Percentiles rank a stretch among this genome's conserved stretches.
These are phyloP conservation scores for Arvicanthis niloticus DNA, from an alignment of 2,113 vertebrate species.

Conservation along the genomic window DNA sequence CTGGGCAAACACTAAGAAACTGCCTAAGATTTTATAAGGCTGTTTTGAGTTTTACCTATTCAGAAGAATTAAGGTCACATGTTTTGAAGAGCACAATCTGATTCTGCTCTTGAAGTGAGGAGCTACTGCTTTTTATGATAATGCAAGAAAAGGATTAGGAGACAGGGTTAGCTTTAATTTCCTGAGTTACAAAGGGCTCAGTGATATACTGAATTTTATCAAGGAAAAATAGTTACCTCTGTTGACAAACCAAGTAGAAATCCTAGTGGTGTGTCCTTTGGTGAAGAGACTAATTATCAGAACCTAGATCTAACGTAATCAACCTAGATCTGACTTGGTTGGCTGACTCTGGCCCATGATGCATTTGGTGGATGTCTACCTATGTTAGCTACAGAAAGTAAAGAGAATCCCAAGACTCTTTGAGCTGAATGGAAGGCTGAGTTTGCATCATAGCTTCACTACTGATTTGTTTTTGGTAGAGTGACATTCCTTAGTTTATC, in stretches of 20 bases:
- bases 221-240: not conserved
- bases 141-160: not conserved
- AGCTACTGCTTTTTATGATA: not conserved
- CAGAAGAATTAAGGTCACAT: not conserved
- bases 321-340: not conserved
- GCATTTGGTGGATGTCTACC: not conserved
- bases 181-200: not conserved
- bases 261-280: not conserved
- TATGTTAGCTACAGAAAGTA: not conserved
- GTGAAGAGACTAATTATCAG: not conserved
- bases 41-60: not conserved
- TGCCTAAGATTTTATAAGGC: not conserved
- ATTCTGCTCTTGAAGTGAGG: not conserved
- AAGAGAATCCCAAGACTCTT: not conserved
- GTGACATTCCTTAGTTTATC: not conserved
- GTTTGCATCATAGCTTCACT: not conserved
- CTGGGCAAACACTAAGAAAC: conserved; percentile 32
- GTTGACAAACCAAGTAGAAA: not conserved
- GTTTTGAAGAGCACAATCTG: not conserved
- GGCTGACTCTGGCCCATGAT: not conserved
- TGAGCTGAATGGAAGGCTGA: not conserved
- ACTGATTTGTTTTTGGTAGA: not conserved
- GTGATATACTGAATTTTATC: not conserved
- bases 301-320: not conserved
- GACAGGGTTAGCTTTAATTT: not conserved